Evolutionary conservation across 2,888 invertebrate species (phyloP).

Genomic region (Hydrotaea diabolus): DNA sequence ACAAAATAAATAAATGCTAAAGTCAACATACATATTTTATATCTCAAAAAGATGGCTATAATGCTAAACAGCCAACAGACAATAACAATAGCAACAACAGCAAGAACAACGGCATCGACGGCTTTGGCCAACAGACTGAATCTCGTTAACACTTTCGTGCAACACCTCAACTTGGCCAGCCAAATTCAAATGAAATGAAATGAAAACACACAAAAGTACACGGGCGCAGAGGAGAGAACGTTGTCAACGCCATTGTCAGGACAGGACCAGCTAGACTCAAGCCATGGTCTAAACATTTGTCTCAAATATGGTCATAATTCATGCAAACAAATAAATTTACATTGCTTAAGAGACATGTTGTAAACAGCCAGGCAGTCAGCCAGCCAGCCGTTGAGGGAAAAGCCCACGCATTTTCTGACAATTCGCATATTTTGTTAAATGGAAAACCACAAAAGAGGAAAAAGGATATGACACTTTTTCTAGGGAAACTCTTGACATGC

Average conservation of each 20-base stretch:
- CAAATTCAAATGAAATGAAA: conserved; percentile 26
- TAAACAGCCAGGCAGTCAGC: conserved; percentile 23
- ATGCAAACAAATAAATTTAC: conserved; percentile 77
- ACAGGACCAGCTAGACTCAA: conserved; percentile 12
- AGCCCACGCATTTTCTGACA: conserved; percentile 59
- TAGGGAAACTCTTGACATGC: neutral
- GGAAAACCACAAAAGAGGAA: conserved; percentile 63
- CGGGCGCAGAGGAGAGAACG: neutral
- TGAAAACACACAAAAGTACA: conserved; percentile 28
- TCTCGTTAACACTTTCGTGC: conserved; percentile 61
- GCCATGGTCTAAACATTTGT: conserved; percentile 72
- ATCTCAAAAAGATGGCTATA: conserved; percentile 55
- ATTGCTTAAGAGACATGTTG: conserved; percentile 63
- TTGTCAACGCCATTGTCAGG: conserved; percentile 23
- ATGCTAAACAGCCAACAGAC: conserved; percentile 53
- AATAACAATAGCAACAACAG: conserved; percentile 23
- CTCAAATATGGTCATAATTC: conserved; percentile 78
- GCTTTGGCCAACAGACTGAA: conserved; percentile 29
- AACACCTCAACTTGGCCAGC: conserved; percentile 47
- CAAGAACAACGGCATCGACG: neutral
- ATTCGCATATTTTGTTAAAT: conserved; percentile 27
- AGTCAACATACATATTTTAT: conserved; percentile 59
- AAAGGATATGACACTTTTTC: conserved; percentile 40
- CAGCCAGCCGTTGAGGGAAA: conserved; percentile 27
- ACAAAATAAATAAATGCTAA: conserved; percentile 62